These are phyloP conservation scores for Sphyrna mokarran DNA, from an alignment of 2,113 vertebrate species.

Conservation along the genomic window DNA sequence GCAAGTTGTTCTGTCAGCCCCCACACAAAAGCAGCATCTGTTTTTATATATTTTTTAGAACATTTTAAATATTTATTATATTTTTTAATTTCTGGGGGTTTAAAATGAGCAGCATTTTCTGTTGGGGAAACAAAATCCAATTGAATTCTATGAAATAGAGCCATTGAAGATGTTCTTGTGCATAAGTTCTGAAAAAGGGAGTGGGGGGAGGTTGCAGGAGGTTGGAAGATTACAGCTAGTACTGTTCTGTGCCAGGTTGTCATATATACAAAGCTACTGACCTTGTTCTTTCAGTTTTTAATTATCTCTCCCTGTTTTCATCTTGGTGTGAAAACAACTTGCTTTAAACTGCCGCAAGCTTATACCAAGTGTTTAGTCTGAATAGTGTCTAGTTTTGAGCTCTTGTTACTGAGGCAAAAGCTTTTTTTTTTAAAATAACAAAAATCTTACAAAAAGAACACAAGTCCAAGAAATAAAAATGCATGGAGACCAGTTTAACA, in stretches of 20 bases:
- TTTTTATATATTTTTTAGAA: neutral
- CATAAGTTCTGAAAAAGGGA: neutral
- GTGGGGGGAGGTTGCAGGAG: too few species aligned
- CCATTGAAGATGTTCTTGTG: neutral
- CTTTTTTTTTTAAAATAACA: neutral
- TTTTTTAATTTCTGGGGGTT: neutral
- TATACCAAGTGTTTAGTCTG: conserved; percentile 13
- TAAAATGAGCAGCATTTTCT: neutral
- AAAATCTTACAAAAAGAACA: neutral
- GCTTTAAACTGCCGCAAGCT: conserved; percentile 21
- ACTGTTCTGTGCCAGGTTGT: neutral
- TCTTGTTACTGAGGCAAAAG: neutral
- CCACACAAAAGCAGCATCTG: neutral
- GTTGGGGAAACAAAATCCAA: too few species aligned
- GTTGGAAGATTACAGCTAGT: neutral
- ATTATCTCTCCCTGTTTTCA: neutral
- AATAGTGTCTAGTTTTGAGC: conserved; percentile 31
- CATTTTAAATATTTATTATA: conserved; percentile 18
- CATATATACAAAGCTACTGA: neutral
- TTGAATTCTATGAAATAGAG: conserved; percentile 5
- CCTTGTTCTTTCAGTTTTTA: neutral
- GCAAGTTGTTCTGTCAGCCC: too few species aligned
- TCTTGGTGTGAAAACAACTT: conserved; percentile 6
- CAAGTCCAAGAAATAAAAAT: neutral
- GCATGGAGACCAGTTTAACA: conserved; percentile 26